Evolutionary conservation across 2,888 invertebrate species (phyloP).

Genomic region (Tenthredo amoena): DNA sequence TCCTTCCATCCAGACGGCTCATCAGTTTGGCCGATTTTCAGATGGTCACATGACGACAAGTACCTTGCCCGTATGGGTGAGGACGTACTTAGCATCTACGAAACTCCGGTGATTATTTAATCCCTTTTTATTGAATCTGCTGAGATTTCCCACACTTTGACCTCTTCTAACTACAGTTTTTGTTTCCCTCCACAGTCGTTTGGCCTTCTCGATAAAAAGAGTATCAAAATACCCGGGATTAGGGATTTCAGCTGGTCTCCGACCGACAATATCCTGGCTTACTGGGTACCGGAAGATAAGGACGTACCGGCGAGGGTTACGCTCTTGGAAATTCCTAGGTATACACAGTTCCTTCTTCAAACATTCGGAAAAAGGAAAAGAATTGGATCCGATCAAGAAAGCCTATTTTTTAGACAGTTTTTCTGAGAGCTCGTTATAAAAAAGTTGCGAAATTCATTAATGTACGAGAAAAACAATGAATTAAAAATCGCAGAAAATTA

Average conservation of each 20-base stretch:
- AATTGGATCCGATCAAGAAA: too few species aligned
- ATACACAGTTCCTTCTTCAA: conserved; percentile 55
- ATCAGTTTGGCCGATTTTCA: conserved; percentile 95
- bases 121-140: conserved; percentile 13
- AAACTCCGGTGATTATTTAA: conserved; percentile 87
- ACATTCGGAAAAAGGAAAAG: too few species aligned
- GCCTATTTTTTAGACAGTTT: too few species aligned
- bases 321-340: conserved; percentile 93
- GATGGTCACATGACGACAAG: conserved; percentile 98
- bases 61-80: conserved; percentile 94
- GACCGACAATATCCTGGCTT: conserved; percentile 96
- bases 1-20: conserved; percentile 92
- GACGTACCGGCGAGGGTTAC: conserved; percentile 98
- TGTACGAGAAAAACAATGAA: too few species aligned
- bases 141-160: neutral
- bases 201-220: conserved; percentile 95
- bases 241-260: conserved; percentile 99
- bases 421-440: too few species aligned
- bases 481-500: too few species aligned
- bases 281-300: conserved; percentile 99
- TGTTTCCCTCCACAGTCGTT: conserved; percentile 84
- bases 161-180: neutral
- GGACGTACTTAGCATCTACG: conserved; percentile 94
- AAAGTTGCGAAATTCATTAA: too few species aligned
- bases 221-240: conserved; percentile 93